These are phyloP conservation scores for Corythornis cristatus DNA, from an alignment of 2,113 vertebrate species.

Conservation along the genomic window DNA sequence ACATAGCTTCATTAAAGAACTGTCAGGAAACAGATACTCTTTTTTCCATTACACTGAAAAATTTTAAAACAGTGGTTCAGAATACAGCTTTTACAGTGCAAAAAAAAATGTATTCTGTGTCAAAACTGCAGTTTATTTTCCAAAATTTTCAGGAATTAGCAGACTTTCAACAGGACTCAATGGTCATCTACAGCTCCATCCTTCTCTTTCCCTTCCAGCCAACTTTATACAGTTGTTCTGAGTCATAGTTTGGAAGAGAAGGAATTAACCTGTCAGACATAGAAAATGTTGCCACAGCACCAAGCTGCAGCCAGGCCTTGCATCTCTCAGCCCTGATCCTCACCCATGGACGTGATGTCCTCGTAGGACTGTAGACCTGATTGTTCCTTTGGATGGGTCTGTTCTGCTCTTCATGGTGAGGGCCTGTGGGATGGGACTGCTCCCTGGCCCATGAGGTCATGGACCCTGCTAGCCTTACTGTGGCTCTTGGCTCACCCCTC, in stretches of 20 bases:
- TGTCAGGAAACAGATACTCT: neutral
- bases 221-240: neutral
- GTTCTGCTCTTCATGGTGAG: neutral
- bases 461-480: neutral
- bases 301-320: neutral
- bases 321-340: neutral
- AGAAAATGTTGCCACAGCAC: neutral
- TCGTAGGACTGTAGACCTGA: neutral
- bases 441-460: fast-evolving
- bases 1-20: neutral
- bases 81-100: neutral
- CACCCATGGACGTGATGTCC: fast-evolving
- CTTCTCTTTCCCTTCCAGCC: neutral
- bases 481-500: neutral
- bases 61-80: neutral
- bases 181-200: neutral
- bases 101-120: neutral
- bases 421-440: too few relatives aligned
- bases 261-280: fast-evolving
- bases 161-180: neutral
- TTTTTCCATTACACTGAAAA: neutral
- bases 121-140: neutral
- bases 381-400: fast-evolving
- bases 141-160: neutral
- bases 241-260: neutral